Evolutionary conservation across 23 tunicate species (phyloP), one percentile per base, ranked within the genome.

Genomic region (Aplidium turbinatum): DNA sequence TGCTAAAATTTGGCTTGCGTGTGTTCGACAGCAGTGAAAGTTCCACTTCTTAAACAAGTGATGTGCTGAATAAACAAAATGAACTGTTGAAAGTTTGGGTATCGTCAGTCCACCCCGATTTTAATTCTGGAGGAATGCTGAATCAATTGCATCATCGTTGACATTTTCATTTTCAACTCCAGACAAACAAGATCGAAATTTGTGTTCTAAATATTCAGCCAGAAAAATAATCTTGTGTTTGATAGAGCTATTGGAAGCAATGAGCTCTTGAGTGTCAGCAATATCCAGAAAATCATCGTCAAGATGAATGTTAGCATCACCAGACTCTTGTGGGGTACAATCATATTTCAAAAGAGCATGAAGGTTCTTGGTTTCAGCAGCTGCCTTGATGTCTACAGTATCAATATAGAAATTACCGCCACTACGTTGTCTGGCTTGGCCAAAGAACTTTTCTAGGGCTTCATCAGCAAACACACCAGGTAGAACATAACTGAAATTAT

Each of bases 401-500:
- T 54, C 60, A 54, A 54, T 54, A n/a, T 54, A 54, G 23, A 11
- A 54, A 54, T 54, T 54, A 18, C 60, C 60, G 21, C 60, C 60
- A 54, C 60, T 54, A 25, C 60, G 60, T 54, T 54, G 23, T 54
- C 22, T 11, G n/a, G 60, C 60, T n/a, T 54, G 60, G 60, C 60
- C 60, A 54, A 54, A 54, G n/a, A 54, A 54, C 23, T 54, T 54
- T 54, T 54, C 60, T 11, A 54, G 60, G 19, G 23, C 60, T 54
- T 54, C 60, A 54, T 54, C 60, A 54, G 60, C 60, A 54, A 54
- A 54, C 19, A 54, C 60, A 54, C n/a, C 60, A 54, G 60, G 60
- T 11, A 54, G 23, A 22, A 54, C 60, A 25, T 54, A 54, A n/a
- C 23, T 54, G 23, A 54, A 54, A 4, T 54, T 54, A 25, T n/a